phyloP scores from a whole-genome alignment of 2,888 invertebrate genomes.

The Nemurella pictetii region DNA sequence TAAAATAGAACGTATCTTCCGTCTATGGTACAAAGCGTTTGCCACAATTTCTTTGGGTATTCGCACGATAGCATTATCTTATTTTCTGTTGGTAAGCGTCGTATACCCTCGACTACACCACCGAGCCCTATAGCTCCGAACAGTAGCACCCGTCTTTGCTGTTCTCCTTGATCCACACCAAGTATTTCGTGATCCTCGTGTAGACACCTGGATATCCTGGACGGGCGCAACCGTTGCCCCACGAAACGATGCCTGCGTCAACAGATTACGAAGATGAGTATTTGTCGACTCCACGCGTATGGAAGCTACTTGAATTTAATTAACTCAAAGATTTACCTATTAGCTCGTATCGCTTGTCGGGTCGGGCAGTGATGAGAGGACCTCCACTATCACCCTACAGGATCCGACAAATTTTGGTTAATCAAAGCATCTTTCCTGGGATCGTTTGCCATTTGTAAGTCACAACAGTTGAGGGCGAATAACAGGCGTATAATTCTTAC shows the following conservation, averaged over 20 bases:
- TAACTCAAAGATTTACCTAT: constrained; percentile 61
- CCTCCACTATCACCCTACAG: constrained; percentile 79
- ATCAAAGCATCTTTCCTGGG: too few species aligned
- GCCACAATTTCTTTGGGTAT: too few species aligned
- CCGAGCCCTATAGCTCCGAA: constrained; percentile 55
- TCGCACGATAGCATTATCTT: too few species aligned
- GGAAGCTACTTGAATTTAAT: not conserved
- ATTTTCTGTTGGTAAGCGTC: too few species aligned
- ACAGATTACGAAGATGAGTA: not conserved
- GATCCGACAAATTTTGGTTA: too few species aligned
- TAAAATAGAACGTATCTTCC: too few species aligned
- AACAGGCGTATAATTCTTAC: too few species aligned
- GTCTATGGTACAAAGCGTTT: too few species aligned
- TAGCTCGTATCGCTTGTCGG: constrained; percentile 75
- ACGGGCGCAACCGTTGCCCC: constrained; percentile 88
- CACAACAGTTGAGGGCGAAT: too few species aligned
- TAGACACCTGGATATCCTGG: constrained; percentile 85
- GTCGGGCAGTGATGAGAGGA: constrained; percentile 72
- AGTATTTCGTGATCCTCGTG: constrained; percentile 78
- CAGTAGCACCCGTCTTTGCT: constrained; percentile 83
- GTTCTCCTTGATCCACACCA: constrained; percentile 79
- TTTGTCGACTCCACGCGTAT: not conserved
- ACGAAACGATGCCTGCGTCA: constrained; percentile 74
- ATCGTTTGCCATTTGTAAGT: too few species aligned
- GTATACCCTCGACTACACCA: too few species aligned